phyloP scores from a whole-genome alignment of 2,797 vertebrate genomes.

The Threskiornis aethiopicus region DNA sequence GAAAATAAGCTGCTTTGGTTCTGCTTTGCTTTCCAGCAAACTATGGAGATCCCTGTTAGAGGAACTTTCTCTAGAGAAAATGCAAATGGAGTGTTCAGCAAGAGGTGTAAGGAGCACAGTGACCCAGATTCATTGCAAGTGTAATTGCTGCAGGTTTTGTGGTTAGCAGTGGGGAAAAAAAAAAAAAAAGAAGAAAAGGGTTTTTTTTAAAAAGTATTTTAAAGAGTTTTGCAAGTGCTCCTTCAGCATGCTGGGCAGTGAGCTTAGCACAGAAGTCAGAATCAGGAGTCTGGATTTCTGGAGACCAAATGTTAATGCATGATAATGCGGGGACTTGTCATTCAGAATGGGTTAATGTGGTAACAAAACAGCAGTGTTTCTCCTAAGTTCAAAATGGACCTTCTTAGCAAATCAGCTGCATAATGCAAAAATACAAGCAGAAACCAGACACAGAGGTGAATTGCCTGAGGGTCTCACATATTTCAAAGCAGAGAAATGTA shows the following conservation, averaged over 20 bases:
- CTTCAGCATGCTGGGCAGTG: neutral
- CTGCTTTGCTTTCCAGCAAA: neutral
- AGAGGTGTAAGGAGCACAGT: neutral
- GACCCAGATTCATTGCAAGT: neutral
- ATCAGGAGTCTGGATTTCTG: neutral
- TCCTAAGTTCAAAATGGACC: neutral
- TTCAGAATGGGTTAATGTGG: neutral
- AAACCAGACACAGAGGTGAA: constrained; percentile 49
- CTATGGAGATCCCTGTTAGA: neutral
- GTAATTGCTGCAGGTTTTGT: neutral
- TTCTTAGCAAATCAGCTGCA: constrained; percentile 9
- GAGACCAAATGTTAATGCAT: neutral
- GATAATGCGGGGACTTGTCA: neutral
- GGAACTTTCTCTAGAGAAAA: neutral
- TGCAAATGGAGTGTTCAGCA: neutral
- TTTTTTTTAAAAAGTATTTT: neutral
- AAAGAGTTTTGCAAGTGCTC: neutral
- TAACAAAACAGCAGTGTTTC: neutral
- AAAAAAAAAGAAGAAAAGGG: neutral
- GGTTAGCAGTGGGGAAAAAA: neutral
- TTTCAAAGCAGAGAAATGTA: constrained; percentile 65
- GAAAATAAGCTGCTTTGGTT: neutral
- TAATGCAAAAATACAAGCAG: constrained; percentile 42
- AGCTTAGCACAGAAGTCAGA: neutral
- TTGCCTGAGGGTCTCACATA: constrained; percentile 59